Evolutionary conservation across 1,140 invertebrate species (phyloP).

Genomic region (Drosophila arawakana): DNA sequence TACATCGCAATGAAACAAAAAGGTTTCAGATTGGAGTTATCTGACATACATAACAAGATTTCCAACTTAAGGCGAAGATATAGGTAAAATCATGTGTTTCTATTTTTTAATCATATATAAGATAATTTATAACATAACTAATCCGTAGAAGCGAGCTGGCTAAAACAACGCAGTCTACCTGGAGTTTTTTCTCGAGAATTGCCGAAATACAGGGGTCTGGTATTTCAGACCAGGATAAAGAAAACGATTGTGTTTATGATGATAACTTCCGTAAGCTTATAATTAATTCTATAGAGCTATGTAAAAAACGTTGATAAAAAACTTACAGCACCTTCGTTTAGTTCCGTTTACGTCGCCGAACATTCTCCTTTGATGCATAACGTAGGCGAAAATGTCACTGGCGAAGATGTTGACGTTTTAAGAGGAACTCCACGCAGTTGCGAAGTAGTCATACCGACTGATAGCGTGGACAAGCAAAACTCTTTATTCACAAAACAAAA

Average conservation of each 20-base stretch:
- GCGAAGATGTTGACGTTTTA: background rate
- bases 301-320: background rate
- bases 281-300: background rate
- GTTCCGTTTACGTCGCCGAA: background rate
- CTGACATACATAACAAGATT: conserved; percentile 4
- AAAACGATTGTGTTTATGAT: background rate
- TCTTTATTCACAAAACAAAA: background rate
- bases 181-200: conserved; percentile 1
- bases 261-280: background rate
- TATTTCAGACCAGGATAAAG: no score
- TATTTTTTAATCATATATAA: no score
- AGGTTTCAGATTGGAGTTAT: background rate
- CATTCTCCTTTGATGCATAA: background rate
- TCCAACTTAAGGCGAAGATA: background rate
- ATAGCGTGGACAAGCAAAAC: background rate
- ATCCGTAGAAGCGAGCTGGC: no score
- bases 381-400: background rate
- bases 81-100: background rate
- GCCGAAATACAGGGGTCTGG: background rate
- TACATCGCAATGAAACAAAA: background rate
- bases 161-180: background rate
- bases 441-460: no score
- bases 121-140: no score
- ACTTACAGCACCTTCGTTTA: background rate
- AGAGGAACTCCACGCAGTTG: background rate